phyloP scores from a whole-genome alignment of 1,140 invertebrate species.

The Apis dorsata region DNA sequence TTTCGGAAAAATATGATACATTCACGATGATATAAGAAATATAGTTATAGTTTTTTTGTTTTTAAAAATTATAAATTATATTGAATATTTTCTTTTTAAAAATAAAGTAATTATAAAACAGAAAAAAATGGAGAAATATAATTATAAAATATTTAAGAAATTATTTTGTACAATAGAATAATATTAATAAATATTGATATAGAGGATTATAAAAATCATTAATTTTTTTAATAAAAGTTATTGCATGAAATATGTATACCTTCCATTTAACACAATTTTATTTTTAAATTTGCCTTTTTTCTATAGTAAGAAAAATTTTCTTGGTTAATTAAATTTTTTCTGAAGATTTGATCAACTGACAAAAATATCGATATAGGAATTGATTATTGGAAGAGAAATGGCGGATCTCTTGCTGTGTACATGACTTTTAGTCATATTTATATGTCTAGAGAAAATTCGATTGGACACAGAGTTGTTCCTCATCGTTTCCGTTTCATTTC shows the following conservation, averaged over 20 bases:
- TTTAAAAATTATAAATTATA: no score
- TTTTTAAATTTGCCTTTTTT: neutral
- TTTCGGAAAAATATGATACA: constrained; percentile 36
- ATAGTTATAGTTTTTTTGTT: neutral
- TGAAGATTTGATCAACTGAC: neutral
- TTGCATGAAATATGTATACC: no score
- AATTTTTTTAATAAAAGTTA: constrained; percentile 17
- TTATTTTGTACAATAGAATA: no score
- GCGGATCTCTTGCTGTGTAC: neutral
- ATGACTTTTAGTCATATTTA: neutral
- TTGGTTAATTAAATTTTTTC: no score
- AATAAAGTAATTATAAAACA: no score
- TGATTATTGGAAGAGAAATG: neutral
- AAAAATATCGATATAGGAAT: neutral
- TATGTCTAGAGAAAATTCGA: neutral
- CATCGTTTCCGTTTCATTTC: neutral
- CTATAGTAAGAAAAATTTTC: constrained; percentile 17
- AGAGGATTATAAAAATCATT: no score
- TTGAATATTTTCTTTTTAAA: no score
- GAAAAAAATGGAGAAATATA: no score
- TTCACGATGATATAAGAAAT: constrained; percentile 40
- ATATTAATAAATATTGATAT: no score
- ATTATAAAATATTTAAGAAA: no score
- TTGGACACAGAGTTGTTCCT: neutral
- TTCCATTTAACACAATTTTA: no score